Base-by-base conservation (phyloP, 23 tunicate genomes). In the Clavelina lepadiformis region DNA sequence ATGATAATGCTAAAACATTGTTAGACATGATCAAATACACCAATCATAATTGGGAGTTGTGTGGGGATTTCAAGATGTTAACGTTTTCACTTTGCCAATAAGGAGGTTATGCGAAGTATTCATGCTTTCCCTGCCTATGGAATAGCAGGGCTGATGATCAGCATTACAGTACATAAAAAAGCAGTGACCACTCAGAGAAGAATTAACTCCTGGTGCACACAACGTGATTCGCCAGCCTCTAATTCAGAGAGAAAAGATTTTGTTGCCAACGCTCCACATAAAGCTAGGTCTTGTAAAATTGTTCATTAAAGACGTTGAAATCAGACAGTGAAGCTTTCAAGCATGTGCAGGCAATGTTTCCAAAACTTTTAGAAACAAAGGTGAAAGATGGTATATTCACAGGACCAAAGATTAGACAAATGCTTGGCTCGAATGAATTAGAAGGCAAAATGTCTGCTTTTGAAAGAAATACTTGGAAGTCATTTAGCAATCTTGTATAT, bases 131-230 rank as follows among this genome's bases (percentile, higher is more conserved):
- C n/a, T n/a, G n/a, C n/a, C n/a, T n/a, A n/a, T n/a, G n/a, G n/a
- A n/a, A n/a, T n/a, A n/a, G n/a, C n/a, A n/a, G 65, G 23, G 59
- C 59, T 53, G 59, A 53, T 53, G 22, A 53, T 53, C 59, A 53
- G 21, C 59, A 53, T 53, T 58, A 58, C n/a, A n/a, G n/a, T n/a
- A n/a, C 32, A 30, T 38, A 58, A 58, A 20, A 58, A 58, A 58
- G 65, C 65, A 58, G 35, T 25, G 65, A 38, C 65, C 65, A 25
- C 35, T 58, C 20, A 58, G 65, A 58, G 65, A 58, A 58, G 65
- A 58, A 58, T 58, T 58, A 58, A 58, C 65, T 58, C 65, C 65
- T 58, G 65, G 65, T 58, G 32, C 65, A 58, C 65, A 58, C 65
- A 58, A 58, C 20, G 65, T 58, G 65, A 58, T 58, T 58, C 36